Percentiles rank a stretch among this genome's conserved stretches.
phyloP scores from a whole-genome alignment of 2,113 vertebrate species.

The Canis aureus region DNA sequence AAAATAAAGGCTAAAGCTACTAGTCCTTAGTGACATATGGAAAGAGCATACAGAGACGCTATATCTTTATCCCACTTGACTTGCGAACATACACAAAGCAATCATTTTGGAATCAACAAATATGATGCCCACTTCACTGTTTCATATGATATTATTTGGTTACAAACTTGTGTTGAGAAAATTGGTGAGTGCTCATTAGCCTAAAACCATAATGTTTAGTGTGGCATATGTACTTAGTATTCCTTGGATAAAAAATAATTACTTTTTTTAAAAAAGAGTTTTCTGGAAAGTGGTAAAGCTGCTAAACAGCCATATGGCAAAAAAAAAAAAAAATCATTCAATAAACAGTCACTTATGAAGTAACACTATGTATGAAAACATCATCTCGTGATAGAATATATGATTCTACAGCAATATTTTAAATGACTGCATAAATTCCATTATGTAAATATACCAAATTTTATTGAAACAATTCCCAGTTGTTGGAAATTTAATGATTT shows the following conservation, averaged over 20 bases:
- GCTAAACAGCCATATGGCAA: background rate
- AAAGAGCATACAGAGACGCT: background rate
- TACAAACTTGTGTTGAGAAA: constrained; percentile 21
- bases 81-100: background rate
- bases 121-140: background rate
- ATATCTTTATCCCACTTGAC: background rate
- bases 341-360: background rate
- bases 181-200: background rate
- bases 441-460: background rate
- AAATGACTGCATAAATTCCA: constrained; percentile 18
- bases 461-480: constrained; percentile 17
- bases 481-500: background rate
- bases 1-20: background rate
- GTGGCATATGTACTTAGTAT: background rate
- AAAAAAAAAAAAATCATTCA: background rate
- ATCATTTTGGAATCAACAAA: background rate
- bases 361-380: constrained; percentile 33
- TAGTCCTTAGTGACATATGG: background rate
- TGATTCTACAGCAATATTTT: constrained; percentile 37
- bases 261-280: background rate
- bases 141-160: background rate
- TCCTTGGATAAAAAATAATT: constrained; percentile 4
- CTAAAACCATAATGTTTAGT: background rate
- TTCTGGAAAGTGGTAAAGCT: background rate
- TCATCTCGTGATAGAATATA: background rate